Base-by-base conservation (phyloP, 2,797 vertebrate genomes). In the Myripristis jacobus region DNA sequence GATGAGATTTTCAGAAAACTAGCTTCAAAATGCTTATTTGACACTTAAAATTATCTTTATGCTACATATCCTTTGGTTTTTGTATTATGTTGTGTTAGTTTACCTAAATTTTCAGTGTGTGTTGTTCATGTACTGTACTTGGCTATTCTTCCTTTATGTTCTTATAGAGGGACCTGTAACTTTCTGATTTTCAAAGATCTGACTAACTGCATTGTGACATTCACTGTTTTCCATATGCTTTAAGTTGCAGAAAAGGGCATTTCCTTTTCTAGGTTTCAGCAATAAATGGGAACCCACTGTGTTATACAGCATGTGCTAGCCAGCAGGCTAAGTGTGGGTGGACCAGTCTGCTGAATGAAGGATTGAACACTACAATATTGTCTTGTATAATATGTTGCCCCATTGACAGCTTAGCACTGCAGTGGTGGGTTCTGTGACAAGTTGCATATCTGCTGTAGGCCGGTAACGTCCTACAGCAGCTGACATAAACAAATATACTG, bases 291-390 rank as follows among this genome's bases (percentile, higher is more conserved):
- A 44, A 18, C 41, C 41, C 41, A 46, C n/a, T n/a, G 44, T 47
- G n/a, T 19, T 47, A 19, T 19, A 7, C 16, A n/a, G n/a, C 16
- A 19, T 8, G 8, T n/a, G 44, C 16, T 16, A 44, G 38, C 18
- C 43, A 24, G 38, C 57, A 22, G 36, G 16, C 2, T 24, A 24
- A 27, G 38, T 27, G 10, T 27, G 8, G 41, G 50, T 41, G 36
- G 10, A 22, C 52, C 36, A 41, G 36, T 43, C 34, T n/a, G 34
- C 48, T 21, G 53, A 43, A 52, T 38, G 31, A 65, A n/a, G 36
- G 31, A 41, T 53, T 52, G 29, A 41, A 43, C 43, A 61, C 43
- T 48, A 53, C 21, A 65, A 12, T 41, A 41, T 4, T 15, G 62
- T 52, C 38, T 38, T 65, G 27, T 21, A 41, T 15, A 10, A 22